These are phyloP conservation scores for Steatocranus sp. DNA, from an alignment of 2,797 vertebrate genomes.

Conservation along the genomic window DNA sequence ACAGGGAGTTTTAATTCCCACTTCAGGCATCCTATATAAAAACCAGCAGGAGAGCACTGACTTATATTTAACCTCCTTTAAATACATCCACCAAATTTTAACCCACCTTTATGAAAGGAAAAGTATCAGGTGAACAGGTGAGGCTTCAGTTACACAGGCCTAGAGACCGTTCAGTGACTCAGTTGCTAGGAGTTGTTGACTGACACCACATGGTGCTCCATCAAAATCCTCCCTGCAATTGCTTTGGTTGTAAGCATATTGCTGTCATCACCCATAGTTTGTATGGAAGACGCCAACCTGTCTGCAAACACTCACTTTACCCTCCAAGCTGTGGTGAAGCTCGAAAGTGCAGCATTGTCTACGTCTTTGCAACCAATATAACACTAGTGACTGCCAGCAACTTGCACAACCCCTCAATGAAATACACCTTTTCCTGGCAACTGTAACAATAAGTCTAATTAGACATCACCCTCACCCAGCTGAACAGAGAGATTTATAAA, in stretches of 20 bases:
- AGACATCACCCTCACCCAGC: neutral
- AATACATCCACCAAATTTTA: neutral
- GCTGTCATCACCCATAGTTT: neutral
- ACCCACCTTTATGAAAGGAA: neutral
- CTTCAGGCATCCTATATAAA: neutral
- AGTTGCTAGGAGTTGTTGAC: neutral
- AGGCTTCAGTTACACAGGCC: neutral
- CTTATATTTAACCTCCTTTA: neutral
- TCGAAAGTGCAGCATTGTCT: rapidly evolving
- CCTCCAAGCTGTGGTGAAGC: rapidly evolving
- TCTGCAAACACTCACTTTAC: neutral
- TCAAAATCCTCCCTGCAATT: neutral
- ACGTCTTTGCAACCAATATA: rapidly evolving
- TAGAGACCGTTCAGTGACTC: neutral
- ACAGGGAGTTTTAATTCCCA: neutral
- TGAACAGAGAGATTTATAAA: neutral
- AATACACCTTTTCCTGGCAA: neutral
- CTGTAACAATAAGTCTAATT: neutral
- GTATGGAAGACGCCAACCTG: rapidly evolving
- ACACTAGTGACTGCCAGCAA: rapidly evolving
- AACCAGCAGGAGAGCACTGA: neutral
- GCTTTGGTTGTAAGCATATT: neutral
- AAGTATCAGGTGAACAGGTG: neutral
- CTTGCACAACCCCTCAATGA: neutral
- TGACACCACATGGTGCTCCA: neutral